Percentiles rank a stretch among this genome's conserved stretches.
phyloP scores from a whole-genome alignment of 2,797 vertebrate species.

The Salarias fasciatus region DNA sequence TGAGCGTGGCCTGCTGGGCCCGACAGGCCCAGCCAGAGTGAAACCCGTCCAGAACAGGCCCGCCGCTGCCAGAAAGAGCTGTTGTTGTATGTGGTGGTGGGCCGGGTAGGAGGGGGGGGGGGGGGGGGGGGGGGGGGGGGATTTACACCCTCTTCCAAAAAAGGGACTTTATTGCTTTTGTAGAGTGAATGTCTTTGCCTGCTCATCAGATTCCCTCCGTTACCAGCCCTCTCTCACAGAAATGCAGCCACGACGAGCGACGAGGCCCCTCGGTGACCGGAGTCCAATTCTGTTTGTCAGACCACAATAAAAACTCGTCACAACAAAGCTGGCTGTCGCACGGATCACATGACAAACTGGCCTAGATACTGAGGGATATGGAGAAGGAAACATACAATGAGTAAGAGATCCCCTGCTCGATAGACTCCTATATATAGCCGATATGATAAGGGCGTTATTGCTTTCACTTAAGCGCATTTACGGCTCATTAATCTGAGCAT shows the following conservation, averaged over 20 bases:
- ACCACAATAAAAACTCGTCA: slow-evolving; percentile 39
- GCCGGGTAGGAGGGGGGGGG: too few species aligned
- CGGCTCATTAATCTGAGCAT: slow-evolving; percentile 60
- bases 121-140: slow-evolving; percentile 30
- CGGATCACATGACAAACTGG: slow-evolving; percentile 53
- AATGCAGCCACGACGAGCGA: slow-evolving; percentile 34
- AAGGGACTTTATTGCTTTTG: slow-evolving; percentile 69
- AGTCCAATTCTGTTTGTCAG: slow-evolving; percentile 39
- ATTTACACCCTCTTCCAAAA: slow-evolving; percentile 69
- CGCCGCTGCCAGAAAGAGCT: slow-evolving; percentile 70
- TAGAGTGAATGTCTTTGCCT: slow-evolving; percentile 72
- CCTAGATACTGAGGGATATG: slow-evolving; percentile 46
- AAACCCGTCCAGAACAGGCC: slow-evolving; percentile 61
- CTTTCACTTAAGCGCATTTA: slow-evolving; percentile 68
- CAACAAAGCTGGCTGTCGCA: slow-evolving; percentile 39
- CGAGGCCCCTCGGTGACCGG: slow-evolving; percentile 28
- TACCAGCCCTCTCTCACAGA: slow-evolving; percentile 22
- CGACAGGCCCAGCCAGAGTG: slow-evolving; percentile 56
- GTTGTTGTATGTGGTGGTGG: slow-evolving; percentile 50
- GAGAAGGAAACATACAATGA: slow-evolving; percentile 49
- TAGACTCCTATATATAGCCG: slow-evolving; percentile 60
- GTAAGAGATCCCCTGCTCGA: slow-evolving; percentile 43
- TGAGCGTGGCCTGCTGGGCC: slow-evolving; percentile 61
- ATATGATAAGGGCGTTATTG: slow-evolving; percentile 62
- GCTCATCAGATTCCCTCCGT: slow-evolving; percentile 76